phyloP scores from a whole-genome alignment of 2,888 invertebrate species.

The Tholera decimalis region DNA sequence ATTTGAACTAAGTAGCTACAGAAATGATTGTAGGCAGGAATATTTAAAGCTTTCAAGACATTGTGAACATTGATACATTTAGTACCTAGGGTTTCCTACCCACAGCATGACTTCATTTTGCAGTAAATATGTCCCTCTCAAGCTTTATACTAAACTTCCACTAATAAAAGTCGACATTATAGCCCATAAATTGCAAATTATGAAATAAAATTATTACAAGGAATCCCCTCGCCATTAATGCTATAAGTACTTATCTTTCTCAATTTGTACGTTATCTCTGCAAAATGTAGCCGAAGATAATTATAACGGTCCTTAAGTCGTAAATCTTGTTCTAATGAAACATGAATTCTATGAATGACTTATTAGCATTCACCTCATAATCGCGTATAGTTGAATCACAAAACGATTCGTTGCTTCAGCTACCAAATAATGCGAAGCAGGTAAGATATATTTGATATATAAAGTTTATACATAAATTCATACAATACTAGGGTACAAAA shows the following conservation, averaged over 20 bases:
- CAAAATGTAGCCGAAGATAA: constrained; percentile 37
- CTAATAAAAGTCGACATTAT: constrained; percentile 6
- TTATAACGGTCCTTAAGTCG: constrained; percentile 4
- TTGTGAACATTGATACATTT: constrained; percentile 51
- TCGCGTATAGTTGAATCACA: constrained; percentile 64
- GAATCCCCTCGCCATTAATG: constrained; percentile 14
- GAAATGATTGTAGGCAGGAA: constrained; percentile 40
- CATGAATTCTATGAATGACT: constrained; percentile 28
- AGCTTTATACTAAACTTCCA: background rate
- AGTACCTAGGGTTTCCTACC: constrained; percentile 28
- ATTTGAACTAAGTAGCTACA: constrained; percentile 11
- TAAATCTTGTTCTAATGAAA: constrained; percentile 26
- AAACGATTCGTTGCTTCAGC: constrained; percentile 66
- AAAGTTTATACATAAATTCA: constrained; percentile 37
- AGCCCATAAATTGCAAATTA: constrained; percentile 25
- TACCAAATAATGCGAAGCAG: constrained; percentile 40
- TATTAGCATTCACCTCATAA: constrained; percentile 21
- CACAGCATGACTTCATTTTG: constrained; percentile 42
- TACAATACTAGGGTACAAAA: constrained; percentile 60
- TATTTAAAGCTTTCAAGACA: constrained; percentile 65
- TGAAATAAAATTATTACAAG: constrained; percentile 5
- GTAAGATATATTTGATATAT: constrained; percentile 40
- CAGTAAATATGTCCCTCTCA: constrained; percentile 21
- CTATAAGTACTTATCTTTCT: constrained; percentile 1
- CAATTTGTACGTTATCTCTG: constrained; percentile 23